Evolutionary conservation across 1,140 invertebrate genomes (phyloP).

Genomic region (Fopius arisanus): DNA sequence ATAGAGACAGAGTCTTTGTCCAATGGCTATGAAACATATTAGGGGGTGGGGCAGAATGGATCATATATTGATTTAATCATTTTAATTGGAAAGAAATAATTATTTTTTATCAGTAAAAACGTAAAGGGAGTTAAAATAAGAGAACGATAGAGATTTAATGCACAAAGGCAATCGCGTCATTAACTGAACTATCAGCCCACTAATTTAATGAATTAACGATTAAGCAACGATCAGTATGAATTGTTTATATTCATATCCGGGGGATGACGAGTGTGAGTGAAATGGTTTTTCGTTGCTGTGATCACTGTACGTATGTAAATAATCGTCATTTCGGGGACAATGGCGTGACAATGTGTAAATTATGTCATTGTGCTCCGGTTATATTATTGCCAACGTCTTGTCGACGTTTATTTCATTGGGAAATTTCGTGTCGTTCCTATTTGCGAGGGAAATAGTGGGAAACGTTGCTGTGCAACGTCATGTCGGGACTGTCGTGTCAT

Average conservation of each 20-base stretch:
- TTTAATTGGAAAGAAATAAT: constrained; percentile 29
- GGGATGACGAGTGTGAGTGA: constrained; percentile 37
- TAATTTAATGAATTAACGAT: constrained; percentile 46
- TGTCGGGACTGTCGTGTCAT: constrained; percentile 6
- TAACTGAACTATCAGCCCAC: constrained; percentile 37
- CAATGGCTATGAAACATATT: constrained; percentile 37
- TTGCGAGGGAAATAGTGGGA: no score
- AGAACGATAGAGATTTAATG: constrained; percentile 36
- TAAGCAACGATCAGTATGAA: constrained; percentile 28
- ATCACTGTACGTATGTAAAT: constrained; percentile 37
- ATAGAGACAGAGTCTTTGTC: constrained; percentile 33
- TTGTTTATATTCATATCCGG: constrained; percentile 26
- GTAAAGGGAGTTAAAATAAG: constrained; percentile 26
- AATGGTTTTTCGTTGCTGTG: background rate
- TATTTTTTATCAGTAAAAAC: constrained; percentile 24
- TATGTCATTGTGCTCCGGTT: constrained; percentile 11
- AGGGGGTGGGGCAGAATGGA: background rate
- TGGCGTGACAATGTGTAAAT: constrained; percentile 10
- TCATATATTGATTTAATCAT: background rate
- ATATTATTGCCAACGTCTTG: constrained; percentile 14
- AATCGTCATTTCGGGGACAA: constrained; percentile 27
- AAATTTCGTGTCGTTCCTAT: background rate
- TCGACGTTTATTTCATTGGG: background rate
- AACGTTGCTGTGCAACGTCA: constrained; percentile 10
- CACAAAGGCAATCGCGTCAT: constrained; percentile 49